Conservation (phyloP, 2,113 vertebrate species). For the Platysteira castanea region DNA sequence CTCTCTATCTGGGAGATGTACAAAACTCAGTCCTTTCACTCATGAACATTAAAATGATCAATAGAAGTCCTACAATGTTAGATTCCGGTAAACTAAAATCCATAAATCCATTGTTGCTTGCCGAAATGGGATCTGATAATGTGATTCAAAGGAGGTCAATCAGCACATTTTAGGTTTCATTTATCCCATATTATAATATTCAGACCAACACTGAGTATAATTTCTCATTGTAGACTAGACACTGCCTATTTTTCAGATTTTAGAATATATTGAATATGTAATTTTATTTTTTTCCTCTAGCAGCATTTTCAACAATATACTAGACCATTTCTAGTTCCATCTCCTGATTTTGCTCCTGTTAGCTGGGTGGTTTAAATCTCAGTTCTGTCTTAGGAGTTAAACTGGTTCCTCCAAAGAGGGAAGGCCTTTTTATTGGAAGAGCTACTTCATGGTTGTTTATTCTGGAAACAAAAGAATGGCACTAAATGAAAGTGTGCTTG, state of each 20-base stretch:
- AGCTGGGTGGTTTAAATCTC: not conserved
- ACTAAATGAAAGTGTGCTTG: not conserved
- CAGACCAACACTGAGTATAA: slow-evolving; percentile 26
- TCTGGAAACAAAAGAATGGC: not conserved
- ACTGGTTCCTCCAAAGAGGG: not conserved
- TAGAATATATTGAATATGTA: not conserved
- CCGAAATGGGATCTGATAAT: slow-evolving; percentile 20
- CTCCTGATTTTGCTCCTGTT: not conserved
- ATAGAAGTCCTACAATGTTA: not conserved
- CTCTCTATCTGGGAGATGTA: not conserved
- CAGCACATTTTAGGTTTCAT: slow-evolving; percentile 55
- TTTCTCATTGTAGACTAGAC: slow-evolving; percentile 46
- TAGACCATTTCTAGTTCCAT: not conserved
- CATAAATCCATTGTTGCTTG: not conserved
- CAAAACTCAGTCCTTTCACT: not conserved
- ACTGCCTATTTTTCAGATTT: slow-evolving; percentile 41
- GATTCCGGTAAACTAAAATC: not conserved
- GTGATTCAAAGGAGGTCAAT: slow-evolving; percentile 46
- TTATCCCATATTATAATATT: slow-evolving; percentile 54
- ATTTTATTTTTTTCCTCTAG: not conserved
- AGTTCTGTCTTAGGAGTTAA: not conserved
- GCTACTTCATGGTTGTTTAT: not conserved
- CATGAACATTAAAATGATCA: not conserved
- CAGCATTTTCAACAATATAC: not conserved
- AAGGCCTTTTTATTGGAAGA: not conserved